Evolutionary conservation across 2,888 invertebrate genomes (phyloP).

Genomic region (Nemotelus pantherinus): DNA sequence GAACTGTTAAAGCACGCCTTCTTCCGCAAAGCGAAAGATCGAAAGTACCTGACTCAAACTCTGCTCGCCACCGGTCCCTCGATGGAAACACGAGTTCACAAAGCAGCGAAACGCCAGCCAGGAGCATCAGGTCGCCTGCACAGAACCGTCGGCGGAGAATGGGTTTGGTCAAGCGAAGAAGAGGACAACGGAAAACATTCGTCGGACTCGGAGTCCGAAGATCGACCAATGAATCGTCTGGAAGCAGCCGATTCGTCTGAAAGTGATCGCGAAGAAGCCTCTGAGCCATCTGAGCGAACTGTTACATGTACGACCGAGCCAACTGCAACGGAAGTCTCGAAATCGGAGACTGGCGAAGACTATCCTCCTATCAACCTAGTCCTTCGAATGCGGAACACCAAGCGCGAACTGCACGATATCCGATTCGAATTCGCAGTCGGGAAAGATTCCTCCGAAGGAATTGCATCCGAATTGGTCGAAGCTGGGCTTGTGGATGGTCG

Average conservation of each 20-base stretch:
- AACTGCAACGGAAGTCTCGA: constrained; percentile 61
- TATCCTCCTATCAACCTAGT: constrained; percentile 79
- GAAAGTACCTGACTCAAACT: constrained; percentile 86
- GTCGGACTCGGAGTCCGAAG: constrained; percentile 68
- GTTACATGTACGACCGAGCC: constrained; percentile 65
- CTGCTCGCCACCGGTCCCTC: constrained; percentile 87
- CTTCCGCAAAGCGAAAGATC: constrained; percentile 97
- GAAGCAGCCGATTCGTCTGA: constrained; percentile 71
- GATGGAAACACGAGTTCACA: constrained; percentile 89
- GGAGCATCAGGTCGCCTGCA: constrained; percentile 87
- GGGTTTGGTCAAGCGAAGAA: constrained; percentile 98
- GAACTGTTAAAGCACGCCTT: constrained; percentile 97
- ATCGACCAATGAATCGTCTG: constrained; percentile 71
- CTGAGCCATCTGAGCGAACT: constrained; percentile 64
- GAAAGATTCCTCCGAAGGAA: constrained; percentile 90
- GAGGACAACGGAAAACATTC: constrained; percentile 74
- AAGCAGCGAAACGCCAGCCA: constrained; percentile 83
- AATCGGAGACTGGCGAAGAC: constrained; percentile 63
- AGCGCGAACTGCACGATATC: constrained; percentile 94
- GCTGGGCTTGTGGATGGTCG: constrained; percentile 93
- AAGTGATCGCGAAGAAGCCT: constrained; percentile 67
- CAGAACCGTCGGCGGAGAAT: constrained; percentile 94
- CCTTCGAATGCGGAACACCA: constrained; percentile 88
- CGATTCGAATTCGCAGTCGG: constrained; percentile 95
- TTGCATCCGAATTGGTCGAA: constrained; percentile 92